These are phyloP conservation scores for Diaperis boleti DNA, from an alignment of 2,888 invertebrate species.

Conservation along the genomic window DNA sequence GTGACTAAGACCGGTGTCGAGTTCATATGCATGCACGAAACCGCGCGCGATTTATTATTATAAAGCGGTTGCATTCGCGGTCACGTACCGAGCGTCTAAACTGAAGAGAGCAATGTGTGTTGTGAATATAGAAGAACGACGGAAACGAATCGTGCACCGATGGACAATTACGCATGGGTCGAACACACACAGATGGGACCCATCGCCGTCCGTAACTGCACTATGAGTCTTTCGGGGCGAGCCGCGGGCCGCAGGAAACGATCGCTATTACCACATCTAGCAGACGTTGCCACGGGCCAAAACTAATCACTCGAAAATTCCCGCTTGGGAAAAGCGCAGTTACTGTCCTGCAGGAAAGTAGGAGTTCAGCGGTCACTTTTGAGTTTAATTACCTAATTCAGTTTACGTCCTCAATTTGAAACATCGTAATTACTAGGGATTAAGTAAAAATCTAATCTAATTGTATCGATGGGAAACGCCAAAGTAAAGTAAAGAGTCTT, in stretches of 20 bases:
- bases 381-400: too few species aligned
- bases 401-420: too few species aligned
- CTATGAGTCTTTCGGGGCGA: slow-evolving; percentile 44
- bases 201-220: slow-evolving; percentile 15
- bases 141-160: slow-evolving; percentile 57
- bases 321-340: slow-evolving; percentile 1
- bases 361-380: background rate
- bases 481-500: too few species aligned
- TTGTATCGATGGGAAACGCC: too few species aligned
- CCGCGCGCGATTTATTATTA: slow-evolving; percentile 62
- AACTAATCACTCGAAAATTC: slow-evolving; percentile 18
- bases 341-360: slow-evolving; percentile 17
- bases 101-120: slow-evolving; percentile 57
- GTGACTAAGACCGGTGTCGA: slow-evolving; percentile 63
- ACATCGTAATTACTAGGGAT: too few species aligned
- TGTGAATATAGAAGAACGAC: slow-evolving; percentile 60
- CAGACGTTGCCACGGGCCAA: slow-evolving; percentile 18
- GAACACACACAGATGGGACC: slow-evolving; percentile 23
- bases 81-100: slow-evolving; percentile 62
- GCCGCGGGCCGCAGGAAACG: slow-evolving; percentile 6
- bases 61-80: slow-evolving; percentile 64
- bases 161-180: slow-evolving; percentile 34
- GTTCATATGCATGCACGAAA: slow-evolving; percentile 62
- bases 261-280: slow-evolving; percentile 12
- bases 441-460: too few species aligned